Conservation (phyloP, 2,888 invertebrate species). For the Acrobasis consociella region DNA sequence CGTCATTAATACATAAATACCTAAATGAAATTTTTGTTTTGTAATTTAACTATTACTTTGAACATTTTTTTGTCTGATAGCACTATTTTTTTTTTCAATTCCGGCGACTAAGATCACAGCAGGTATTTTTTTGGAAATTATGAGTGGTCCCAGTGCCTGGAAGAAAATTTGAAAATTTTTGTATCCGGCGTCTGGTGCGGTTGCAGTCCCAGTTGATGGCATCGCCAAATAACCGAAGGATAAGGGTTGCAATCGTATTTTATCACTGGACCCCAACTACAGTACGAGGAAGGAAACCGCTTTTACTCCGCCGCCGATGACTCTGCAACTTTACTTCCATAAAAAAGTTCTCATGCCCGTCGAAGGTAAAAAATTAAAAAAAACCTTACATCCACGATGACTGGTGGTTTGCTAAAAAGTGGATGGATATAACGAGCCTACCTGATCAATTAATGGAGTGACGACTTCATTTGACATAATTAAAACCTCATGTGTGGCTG, state of each 20-base stretch:
- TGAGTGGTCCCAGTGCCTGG: too few relatives aligned
- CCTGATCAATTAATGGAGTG: constrained; percentile 63
- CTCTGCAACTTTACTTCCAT: constrained; percentile 38
- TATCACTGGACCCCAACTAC: not conserved
- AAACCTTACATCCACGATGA: constrained; percentile 48
- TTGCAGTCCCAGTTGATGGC: too few relatives aligned
- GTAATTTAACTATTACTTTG: too few relatives aligned
- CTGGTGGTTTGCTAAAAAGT: constrained; percentile 37
- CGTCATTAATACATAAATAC: too few relatives aligned
- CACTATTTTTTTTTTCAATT: too few relatives aligned
- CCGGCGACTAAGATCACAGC: too few relatives aligned
- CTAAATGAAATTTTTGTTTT: too few relatives aligned
- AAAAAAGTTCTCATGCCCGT: constrained; percentile 25
- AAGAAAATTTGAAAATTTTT: too few relatives aligned
- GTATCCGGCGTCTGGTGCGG: too few relatives aligned
- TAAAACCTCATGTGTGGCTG: constrained; percentile 15
- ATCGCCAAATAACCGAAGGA: too few relatives aligned
- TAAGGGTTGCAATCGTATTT: not conserved
- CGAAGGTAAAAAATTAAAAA: constrained; percentile 52
- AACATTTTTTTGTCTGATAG: too few relatives aligned
- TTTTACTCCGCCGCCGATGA: constrained; percentile 62
- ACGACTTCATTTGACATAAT: constrained; percentile 44
- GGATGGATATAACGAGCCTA: constrained; percentile 53
- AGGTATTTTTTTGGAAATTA: too few relatives aligned
- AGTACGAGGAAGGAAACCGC: constrained; percentile 55